Evolutionary conservation across 2,113 vertebrate genomes (phyloP).

Genomic region (Engystomops pustulosus): DNA sequence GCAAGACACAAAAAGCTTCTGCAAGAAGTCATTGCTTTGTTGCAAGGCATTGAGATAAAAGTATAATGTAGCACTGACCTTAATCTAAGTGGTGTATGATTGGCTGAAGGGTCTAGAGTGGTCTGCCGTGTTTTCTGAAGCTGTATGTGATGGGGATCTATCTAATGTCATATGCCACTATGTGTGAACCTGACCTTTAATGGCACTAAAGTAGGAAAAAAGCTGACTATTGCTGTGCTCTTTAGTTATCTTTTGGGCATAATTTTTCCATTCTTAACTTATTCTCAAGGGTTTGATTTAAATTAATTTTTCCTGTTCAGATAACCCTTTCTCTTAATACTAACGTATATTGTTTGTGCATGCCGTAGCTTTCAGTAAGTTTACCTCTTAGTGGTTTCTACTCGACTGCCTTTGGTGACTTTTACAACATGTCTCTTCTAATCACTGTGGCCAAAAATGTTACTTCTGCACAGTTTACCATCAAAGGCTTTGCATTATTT

Average conservation of each 20-base stretch:
- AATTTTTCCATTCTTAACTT: too few relatives aligned
- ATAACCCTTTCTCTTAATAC: too few relatives aligned
- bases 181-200: neutral
- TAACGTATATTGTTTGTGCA: too few relatives aligned
- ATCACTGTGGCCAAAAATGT: neutral
- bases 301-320: too few relatives aligned
- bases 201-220: neutral
- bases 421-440: neutral
- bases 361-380: neutral
- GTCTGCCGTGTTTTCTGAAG: neutral
- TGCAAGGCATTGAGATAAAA: neutral
- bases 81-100: neutral
- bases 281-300: too few relatives aligned
- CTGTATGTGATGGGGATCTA: neutral
- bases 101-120: neutral
- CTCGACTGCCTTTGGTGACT: neutral
- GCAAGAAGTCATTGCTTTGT: neutral
- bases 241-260: too few relatives aligned
- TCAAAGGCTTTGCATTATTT: too few relatives aligned
- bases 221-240: neutral
- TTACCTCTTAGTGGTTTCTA: neutral
- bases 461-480: neutral
- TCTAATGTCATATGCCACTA: neutral
- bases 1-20: neutral
- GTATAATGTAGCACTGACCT: conserved; percentile 4